These are phyloP conservation scores for Rhagophthalmus giganteus DNA, from an alignment of 2,888 invertebrate species.

Conservation along the genomic window DNA sequence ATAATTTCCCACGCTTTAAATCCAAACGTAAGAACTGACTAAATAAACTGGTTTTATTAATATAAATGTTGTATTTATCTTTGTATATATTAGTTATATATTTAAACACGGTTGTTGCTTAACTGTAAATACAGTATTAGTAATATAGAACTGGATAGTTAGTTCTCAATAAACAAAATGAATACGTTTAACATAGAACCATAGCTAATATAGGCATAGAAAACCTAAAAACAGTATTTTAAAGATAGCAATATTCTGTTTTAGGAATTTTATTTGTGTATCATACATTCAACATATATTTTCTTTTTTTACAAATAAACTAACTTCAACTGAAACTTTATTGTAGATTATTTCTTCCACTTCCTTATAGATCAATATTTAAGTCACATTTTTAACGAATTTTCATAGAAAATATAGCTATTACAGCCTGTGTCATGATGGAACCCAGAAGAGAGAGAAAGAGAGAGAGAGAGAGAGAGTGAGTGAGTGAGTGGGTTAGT, in stretches of 20 bases:
- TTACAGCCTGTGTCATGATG: too few relatives aligned
- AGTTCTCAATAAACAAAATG: neutral
- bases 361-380: too few relatives aligned
- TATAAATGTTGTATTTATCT: constrained; percentile 26
- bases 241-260: constrained; percentile 32
- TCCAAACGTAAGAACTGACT: constrained; percentile 5
- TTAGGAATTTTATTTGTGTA: constrained; percentile 36
- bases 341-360: too few relatives aligned
- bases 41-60: constrained; percentile 4
- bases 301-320: constrained; percentile 7
- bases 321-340: too few relatives aligned
- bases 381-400: too few relatives aligned
- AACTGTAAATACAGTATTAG: constrained; percentile 23
- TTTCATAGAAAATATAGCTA: too few relatives aligned
- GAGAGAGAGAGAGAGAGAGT: too few relatives aligned
- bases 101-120: constrained; percentile 26
- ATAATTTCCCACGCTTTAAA: too few relatives aligned
- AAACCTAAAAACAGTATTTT: constrained; percentile 16
- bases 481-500: too few relatives aligned
- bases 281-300: constrained; percentile 14
- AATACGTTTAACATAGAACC: neutral
- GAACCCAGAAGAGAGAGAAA: too few relatives aligned
- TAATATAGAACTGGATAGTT: constrained; percentile 12
- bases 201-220: neutral
- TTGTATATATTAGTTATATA: constrained; percentile 26